Conservation (phyloP, 2,797 vertebrate species). For the Pristis pectinata region DNA sequence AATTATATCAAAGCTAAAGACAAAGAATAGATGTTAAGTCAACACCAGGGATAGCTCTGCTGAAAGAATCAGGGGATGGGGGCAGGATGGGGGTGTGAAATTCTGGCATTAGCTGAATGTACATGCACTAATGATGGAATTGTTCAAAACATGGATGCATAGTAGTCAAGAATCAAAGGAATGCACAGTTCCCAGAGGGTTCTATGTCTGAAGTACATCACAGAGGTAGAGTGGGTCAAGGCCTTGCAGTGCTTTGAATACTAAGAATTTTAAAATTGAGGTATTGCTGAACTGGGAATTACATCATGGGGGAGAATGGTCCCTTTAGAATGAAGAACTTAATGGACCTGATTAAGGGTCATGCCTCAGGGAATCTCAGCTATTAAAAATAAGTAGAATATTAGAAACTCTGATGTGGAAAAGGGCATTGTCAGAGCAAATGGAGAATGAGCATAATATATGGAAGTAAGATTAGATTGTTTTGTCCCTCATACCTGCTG, state of each 20-base stretch:
- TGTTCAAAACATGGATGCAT: neutral
- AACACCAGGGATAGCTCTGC: too few relatives aligned
- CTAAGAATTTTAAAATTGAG: neutral
- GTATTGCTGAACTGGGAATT: neutral
- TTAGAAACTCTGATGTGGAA: neutral
- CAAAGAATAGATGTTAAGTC: too few relatives aligned
- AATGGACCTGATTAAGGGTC: neutral
- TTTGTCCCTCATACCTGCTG: too few relatives aligned
- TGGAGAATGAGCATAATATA: too few relatives aligned
- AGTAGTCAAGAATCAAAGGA: neutral
- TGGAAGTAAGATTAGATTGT: too few relatives aligned
- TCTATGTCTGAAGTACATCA: neutral
- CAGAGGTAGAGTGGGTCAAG: neutral
- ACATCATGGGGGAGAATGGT: too few relatives aligned
- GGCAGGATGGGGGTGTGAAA: too few relatives aligned
- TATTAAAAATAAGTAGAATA: neutral
- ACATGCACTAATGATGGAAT: neutral
- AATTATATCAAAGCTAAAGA: too few relatives aligned
- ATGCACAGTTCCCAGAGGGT: neutral
- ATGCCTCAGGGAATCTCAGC: neutral
- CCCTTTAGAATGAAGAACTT: neutral
- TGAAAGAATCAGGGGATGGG: too few relatives aligned
- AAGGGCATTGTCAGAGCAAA: neutral
- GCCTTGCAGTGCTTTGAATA: neutral
- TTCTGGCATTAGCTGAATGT: too few relatives aligned